phyloP scores from a whole-genome alignment of 2,797 vertebrate species.

The Buceros bicornis region DNA sequence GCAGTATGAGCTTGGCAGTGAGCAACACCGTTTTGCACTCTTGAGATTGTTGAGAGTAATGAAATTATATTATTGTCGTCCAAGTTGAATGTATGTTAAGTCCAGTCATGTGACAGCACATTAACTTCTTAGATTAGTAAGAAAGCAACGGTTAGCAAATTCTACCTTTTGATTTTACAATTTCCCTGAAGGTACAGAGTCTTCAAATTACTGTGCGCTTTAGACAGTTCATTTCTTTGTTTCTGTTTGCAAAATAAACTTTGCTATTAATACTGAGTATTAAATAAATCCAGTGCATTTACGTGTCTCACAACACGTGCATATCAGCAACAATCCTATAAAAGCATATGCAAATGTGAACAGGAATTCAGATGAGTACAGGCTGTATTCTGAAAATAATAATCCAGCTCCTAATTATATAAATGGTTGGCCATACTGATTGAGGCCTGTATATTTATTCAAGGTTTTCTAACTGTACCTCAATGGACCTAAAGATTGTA shows the following conservation, averaged over 20 bases:
- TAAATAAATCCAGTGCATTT: background rate
- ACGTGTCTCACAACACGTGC: rapidly evolving
- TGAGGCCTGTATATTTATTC: background rate
- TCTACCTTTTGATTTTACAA: background rate
- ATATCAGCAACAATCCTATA: background rate
- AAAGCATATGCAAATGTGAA: background rate
- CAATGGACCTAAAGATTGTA: background rate
- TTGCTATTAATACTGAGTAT: background rate
- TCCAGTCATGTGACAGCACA: background rate
- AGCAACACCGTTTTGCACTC: background rate
- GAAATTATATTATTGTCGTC: background rate
- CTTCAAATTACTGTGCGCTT: background rate
- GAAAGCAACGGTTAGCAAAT: background rate
- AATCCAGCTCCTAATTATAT: background rate
- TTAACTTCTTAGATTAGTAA: background rate
- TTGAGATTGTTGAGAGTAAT: background rate
- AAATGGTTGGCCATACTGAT: slow-evolving; percentile 4
- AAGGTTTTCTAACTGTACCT: background rate
- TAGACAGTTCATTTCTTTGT: background rate
- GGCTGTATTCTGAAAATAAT: background rate
- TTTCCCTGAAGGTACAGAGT: background rate
- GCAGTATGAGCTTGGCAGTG: background rate
- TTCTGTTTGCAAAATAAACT: slow-evolving; percentile 9
- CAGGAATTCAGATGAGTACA: background rate
- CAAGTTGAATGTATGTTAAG: rapidly evolving